A percentile compares a stretch with the other conserved stretches of the same genome.
These are phyloP conservation scores for Rhagologus leucostigma DNA, from an alignment of 2,113 vertebrate species.

Conservation along the genomic window DNA sequence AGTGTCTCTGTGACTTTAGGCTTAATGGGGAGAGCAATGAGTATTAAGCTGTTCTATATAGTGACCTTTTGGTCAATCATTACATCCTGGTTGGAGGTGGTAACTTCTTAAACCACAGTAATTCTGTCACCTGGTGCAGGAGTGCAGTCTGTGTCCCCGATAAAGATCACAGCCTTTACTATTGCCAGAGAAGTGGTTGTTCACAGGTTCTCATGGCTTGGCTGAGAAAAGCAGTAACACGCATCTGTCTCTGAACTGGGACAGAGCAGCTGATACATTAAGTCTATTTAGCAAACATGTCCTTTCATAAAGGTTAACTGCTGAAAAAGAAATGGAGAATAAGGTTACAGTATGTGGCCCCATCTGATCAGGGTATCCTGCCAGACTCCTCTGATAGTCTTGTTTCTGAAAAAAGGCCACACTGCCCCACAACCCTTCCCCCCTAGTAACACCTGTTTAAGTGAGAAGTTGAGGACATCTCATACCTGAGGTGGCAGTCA, in stretches of 20 bases:
- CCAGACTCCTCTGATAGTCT: neutral
- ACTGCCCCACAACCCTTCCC: neutral
- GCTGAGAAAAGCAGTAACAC: neutral
- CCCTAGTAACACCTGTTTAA: neutral
- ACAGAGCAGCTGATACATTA: neutral
- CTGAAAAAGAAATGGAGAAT: neutral
- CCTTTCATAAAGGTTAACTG: neutral
- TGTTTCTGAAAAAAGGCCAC: neutral
- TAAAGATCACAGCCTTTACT: neutral
- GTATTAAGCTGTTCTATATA: neutral
- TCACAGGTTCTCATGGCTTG: neutral
- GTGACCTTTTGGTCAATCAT: neutral
- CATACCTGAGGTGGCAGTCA: neutral
- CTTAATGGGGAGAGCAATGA: neutral
- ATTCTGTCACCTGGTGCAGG: neutral
- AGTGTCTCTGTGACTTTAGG: neutral
- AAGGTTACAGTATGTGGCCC: neutral
- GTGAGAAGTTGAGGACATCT: neutral
- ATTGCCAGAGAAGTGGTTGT: neutral
- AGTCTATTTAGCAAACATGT: neutral
- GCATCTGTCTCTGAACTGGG: neutral
- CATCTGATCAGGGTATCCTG: neutral
- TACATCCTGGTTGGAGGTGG: neutral
- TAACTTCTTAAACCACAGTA: neutral
- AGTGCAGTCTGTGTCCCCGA: neutral